Evolutionary conservation across 1,140 invertebrate species (phyloP).

Genomic region (Anadara kagoshimensis): DNA sequence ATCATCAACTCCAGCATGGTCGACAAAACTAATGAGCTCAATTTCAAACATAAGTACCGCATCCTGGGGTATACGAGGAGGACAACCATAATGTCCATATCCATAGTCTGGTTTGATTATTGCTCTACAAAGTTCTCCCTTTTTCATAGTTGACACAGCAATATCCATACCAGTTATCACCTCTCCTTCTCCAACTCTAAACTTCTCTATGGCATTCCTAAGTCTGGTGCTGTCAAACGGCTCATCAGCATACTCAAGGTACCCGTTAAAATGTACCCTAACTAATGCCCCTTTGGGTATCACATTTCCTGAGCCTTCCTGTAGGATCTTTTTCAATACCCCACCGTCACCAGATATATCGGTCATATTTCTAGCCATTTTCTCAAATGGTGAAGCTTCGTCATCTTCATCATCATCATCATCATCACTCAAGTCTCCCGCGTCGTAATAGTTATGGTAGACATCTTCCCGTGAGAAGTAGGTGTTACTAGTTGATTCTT

Average conservation of each 20-base stretch:
- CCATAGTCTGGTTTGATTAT: conserved; percentile 81
- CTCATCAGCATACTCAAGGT: conserved; percentile 81
- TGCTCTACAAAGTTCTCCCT: conserved; percentile 81
- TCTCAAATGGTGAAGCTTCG: conserved; percentile 40
- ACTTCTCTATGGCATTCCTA: conserved; percentile 67
- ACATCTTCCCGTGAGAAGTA: too few species aligned
- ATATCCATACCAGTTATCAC: conserved; percentile 81
- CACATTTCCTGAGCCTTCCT: conserved; percentile 37
- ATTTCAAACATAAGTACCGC: conserved; percentile 43
- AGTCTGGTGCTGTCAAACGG: conserved; percentile 83
- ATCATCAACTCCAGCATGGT: not conserved
- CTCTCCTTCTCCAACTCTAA: conserved; percentile 48
- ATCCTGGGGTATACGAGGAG: conserved; percentile 79
- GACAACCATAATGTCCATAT: conserved; percentile 80
- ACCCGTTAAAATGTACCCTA: conserved; percentile 81
- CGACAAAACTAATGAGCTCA: not conserved
- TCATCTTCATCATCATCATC: conserved; percentile 38
- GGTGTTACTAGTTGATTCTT: too few species aligned
- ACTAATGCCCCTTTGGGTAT: conserved; percentile 40
- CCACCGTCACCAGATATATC: conserved; percentile 53
- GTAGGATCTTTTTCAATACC: conserved; percentile 50
- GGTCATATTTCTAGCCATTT: conserved; percentile 43
- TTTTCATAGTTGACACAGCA: conserved; percentile 79
- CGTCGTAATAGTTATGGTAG: too few species aligned
- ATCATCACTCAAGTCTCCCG: not conserved